Evolutionary conservation across 2,888 invertebrate genomes (phyloP).

Genomic region (Leucophora obtusa): DNA sequence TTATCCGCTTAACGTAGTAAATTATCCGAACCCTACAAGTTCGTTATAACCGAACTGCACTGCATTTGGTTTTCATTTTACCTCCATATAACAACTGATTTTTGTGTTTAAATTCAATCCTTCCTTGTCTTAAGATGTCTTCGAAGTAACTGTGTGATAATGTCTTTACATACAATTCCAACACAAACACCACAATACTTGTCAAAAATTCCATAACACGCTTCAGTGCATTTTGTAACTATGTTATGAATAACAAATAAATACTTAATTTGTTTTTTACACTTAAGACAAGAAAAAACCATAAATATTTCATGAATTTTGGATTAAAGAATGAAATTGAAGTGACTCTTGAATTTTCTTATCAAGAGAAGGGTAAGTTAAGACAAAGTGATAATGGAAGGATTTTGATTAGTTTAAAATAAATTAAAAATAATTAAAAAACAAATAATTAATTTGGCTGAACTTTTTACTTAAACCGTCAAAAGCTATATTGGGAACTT

Average conservation of each 20-base stretch:
- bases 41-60: too few relatives aligned
- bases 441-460: too few relatives aligned
- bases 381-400: conserved; percentile 27
- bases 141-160: conserved; percentile 9
- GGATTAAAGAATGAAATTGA: conserved; percentile 39
- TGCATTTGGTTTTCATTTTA: too few relatives aligned
- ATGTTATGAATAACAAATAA: conserved; percentile 55
- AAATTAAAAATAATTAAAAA: conserved; percentile 7
- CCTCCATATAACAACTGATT: conserved; percentile 1
- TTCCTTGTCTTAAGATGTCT: background rate
- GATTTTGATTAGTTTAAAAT: conserved; percentile 19
- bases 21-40: too few relatives aligned
- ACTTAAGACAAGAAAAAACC: conserved; percentile 7
- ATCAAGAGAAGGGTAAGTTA: conserved; percentile 18
- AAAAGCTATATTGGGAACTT: too few relatives aligned
- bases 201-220: conserved; percentile 52
- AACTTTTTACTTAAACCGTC: too few relatives aligned
- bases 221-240: conserved; percentile 47
- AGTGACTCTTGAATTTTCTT: background rate
- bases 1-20: too few relatives aligned
- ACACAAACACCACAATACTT: conserved; percentile 9
- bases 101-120: conserved; percentile 4
- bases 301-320: conserved; percentile 53
- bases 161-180: conserved; percentile 15
- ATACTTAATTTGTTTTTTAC: conserved; percentile 38